Evolutionary conservation across 2,113 vertebrate species (phyloP), one percentile per base, ranked within the genome.

Genomic region (Cottus gobio): DNA sequence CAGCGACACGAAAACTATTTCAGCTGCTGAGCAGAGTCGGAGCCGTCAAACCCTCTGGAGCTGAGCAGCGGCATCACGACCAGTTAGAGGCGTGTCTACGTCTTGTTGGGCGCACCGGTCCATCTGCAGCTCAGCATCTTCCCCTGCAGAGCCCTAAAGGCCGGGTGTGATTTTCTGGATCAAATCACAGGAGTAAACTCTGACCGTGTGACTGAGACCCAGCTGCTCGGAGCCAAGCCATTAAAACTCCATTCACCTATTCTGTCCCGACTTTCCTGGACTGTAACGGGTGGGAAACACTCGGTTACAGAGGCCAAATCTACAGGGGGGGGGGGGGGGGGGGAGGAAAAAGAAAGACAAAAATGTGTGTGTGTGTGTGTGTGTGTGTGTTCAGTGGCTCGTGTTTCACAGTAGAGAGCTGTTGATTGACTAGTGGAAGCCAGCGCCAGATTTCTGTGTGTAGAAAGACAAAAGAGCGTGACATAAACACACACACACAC

Each of bases 351-450:
- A 22, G 13, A 36, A 48, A 39, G 50, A n/a, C 7, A 63, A 22
- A 24, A 9, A 37, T 34, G 63, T 61, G 80, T 20, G 63, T 24
- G 65, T 62, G 34, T 30, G 76, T 50, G 67, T 58, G 65, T 31
- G 26, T 81, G 70, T 66, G 42, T 65, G 48, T 26, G 42, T 56
- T 36, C 30, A 22, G 63, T 0, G 28, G 22, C 52, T 72, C 71
- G 64, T 57, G 73, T 84, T 87, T 85, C 69, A 1, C 75, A 71
- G 75, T 54, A 67, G 56, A 72, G 60, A 82, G 79, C 83, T 85
- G 85, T 48, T 86, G 81, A 87, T 81, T 86, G 83, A 87, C 71
- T 46, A 28, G 70, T 79, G 75, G 85, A 87, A 71, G 64, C 70
- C 77, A 71, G 63, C 1, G 56, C 56, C 86, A 86, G 54, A 77